Percentiles rank a stretch among this genome's conserved stretches.
Evolutionary conservation across 2,797 vertebrate genomes (phyloP).

Genomic region (Euthynnus affinis): DNA sequence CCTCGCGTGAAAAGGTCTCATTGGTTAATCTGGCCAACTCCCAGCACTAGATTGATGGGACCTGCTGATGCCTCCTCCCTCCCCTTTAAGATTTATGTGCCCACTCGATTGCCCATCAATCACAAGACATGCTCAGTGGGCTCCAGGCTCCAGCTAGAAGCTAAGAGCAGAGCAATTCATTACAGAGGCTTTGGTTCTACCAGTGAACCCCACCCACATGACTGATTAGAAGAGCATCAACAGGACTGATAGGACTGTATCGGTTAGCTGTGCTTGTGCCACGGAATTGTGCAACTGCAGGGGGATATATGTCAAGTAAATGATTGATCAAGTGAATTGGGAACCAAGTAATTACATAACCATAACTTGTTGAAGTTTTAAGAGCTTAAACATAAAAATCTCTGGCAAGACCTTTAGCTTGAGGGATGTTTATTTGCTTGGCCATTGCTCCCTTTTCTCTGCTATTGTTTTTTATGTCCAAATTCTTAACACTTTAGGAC

Average conservation of each 20-base stretch:
- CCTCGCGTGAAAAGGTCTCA: conserved; percentile 36
- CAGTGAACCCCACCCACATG: conserved; percentile 69
- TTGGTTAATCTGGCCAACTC: conserved; percentile 67
- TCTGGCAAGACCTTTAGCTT: conserved; percentile 23
- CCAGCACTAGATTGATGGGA: conserved; percentile 70
- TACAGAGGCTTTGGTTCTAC: conserved; percentile 59
- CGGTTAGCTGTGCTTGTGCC: conserved; percentile 33
- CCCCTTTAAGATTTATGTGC: conserved; percentile 76
- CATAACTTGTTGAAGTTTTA: conserved; percentile 42
- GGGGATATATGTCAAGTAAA: conserved; percentile 13
- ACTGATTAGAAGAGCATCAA: conserved; percentile 69
- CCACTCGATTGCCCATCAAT: conserved; percentile 82
- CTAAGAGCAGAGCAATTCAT: conserved; percentile 71
- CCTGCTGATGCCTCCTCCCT: conserved; percentile 61
- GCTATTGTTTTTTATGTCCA: conserved; percentile 15
- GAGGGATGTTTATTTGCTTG: conserved; percentile 40
- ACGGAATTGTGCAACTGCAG: conserved; percentile 20
- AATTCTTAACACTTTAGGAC: background rate
- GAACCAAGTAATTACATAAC: conserved; percentile 40
- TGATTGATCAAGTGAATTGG: conserved; percentile 38
- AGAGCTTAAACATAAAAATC: conserved; percentile 45
- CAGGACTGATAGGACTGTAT: conserved; percentile 34
- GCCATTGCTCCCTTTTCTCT: background rate
- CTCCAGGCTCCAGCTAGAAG: conserved; percentile 47
- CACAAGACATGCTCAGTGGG: conserved; percentile 69